Base-by-base conservation (phyloP, 2,113 vertebrate genomes). In the Leucopsar rothschildi region DNA sequence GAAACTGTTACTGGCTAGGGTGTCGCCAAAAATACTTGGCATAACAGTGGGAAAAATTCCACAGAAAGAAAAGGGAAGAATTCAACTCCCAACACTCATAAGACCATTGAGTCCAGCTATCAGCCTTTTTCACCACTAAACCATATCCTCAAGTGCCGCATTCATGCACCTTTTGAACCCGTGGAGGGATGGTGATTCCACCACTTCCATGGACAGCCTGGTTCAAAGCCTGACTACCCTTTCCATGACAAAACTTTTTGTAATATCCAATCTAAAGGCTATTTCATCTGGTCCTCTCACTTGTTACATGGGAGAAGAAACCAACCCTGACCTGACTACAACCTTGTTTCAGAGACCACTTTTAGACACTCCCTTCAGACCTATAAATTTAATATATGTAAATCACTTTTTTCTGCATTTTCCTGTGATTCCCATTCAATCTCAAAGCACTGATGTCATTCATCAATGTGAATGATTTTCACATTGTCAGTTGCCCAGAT, bases 401-500 rank as follows among this genome's bases (percentile, higher is more conserved):
- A 86, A 86, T 88, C 24, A 53, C 61, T 20, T 66, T 81, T 81
- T 57, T 23, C 11, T 73, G 47, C 15, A 5, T 90, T 96, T 86
- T 76, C 42, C 45, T 72, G 76, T 0, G 0, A 25, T 42, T 75
- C 24, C 20, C 31, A 65, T 88, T 0, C 0, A 45, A 40, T 81
- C 80, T 68, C 68, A 73, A 77, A 86, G 15, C 59, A 20, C 63
- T 83, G 45, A 52, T 28, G 50, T 28, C 50, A 52, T 28, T 52
- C 50, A 52, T 52, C 27, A 28, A 52, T 25, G 47, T 81, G 68
- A 17, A n/a, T 94, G 68, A 92, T 55, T 83, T 77, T 60, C 44
- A 39, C 14, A 10, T 18, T 71, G 25, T 61, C 66, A 31, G 6
- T 85, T 94, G 66, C 24, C 16, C 16, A 11, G 66, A 39, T 68